These are phyloP conservation scores for Lota lota DNA, from an alignment of 2,113 vertebrate species.

Conservation along the genomic window DNA sequence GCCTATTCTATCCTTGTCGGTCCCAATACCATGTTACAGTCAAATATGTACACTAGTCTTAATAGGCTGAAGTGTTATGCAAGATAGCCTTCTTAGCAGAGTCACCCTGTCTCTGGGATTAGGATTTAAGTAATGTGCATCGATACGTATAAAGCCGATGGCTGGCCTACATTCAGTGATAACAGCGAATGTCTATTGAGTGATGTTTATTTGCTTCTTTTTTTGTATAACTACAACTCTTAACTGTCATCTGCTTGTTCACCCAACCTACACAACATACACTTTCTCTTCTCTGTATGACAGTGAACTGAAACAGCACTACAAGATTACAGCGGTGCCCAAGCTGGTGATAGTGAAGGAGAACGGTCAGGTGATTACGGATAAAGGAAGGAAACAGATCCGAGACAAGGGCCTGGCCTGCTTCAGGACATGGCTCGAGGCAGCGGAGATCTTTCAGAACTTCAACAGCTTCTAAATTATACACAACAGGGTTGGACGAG, in stretches of 20 bases:
- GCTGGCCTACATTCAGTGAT: not conserved
- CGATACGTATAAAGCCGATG: not conserved
- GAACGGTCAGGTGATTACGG: slow-evolving; percentile 91
- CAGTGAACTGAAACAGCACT: slow-evolving; percentile 90
- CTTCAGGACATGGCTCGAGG: slow-evolving; percentile 87
- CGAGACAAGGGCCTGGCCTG: slow-evolving; percentile 84
- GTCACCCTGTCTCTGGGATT: slow-evolving; percentile 60
- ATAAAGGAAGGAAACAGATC: slow-evolving; percentile 93
- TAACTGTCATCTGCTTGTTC: not conserved
- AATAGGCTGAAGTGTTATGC: slow-evolving; percentile 21
- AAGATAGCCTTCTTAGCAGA: slow-evolving; percentile 43
- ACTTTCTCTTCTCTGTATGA: slow-evolving; percentile 12
- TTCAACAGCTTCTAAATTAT: slow-evolving; percentile 73
- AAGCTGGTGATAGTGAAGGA: slow-evolving; percentile 95
- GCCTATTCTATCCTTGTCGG: no score
- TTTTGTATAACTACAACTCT: not conserved
- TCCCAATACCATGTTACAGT: not conserved
- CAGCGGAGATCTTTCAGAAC: slow-evolving; percentile 90
- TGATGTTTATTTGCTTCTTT: not conserved
- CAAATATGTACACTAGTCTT: no score
- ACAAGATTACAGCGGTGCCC: slow-evolving; percentile 86
- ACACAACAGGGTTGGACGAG: not conserved
- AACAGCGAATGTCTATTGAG: not conserved
- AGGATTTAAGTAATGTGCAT: slow-evolving; percentile 8
- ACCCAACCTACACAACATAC: not conserved